Base-by-base conservation (phyloP, 2,797 vertebrate species). In the Dromococcyx pavoninus region DNA sequence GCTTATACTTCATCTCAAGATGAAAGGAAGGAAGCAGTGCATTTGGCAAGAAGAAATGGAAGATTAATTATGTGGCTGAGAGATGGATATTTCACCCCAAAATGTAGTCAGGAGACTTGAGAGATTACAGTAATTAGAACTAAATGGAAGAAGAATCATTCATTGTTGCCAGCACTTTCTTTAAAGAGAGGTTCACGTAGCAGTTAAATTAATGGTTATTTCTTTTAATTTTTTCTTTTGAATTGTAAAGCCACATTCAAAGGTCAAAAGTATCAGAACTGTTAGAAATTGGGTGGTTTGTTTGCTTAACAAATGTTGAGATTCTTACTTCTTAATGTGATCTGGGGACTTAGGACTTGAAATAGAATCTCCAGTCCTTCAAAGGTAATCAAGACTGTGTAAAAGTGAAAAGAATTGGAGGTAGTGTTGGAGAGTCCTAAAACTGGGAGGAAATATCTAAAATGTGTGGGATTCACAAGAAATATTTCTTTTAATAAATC, bases 251-350 rank as follows among this genome's bases (percentile, higher is more conserved):
- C 14, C 57, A 58, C 10, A 64, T 32, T 86, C 10, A 35, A 64
- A 54, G 23, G 11, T 11, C 37, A 16, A 84, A 75, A 27, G 7
- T 46, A 71, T 43, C 7, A 32, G 56, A 64, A 6, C 19, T 70
- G 6, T 6, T 53, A 62, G 28, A 72, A 84, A 58, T 27, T 17
- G 2, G 3, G 17, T 50, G 9, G 3, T 1, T 43, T 62, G 0
- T 66, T 76, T 64, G 2, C 0, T 35, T 24, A 41, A 46, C 17
- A 13, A 54, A 41, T 24, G 11, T 3, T 2, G 0, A 71, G 24
- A 75, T 30, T 60, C n/a, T 89, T 5, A 35, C 11, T 58, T 67
- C 32, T 75, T 44, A 30, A n/a, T 0, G 0, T 33, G 35, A 69
- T 51, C 13, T 57, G 56, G n/a, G 15, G 28, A 46, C 19, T 69